Conservation (phyloP, 2,888 invertebrate species). For the Oscheius myriophilus region DNA sequence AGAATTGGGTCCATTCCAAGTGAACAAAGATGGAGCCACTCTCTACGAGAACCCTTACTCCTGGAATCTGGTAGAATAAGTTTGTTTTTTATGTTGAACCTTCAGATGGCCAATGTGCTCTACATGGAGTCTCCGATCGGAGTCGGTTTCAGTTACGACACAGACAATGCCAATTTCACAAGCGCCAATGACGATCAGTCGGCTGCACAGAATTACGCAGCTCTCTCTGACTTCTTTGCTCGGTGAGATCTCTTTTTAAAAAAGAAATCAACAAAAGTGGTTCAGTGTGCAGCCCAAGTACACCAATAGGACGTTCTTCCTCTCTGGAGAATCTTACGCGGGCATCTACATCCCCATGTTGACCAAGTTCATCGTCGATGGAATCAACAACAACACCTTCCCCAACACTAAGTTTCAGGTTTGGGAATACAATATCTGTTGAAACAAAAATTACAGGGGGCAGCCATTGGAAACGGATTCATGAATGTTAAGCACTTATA, state of each 20-base stretch:
- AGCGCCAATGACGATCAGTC: slow-evolving; percentile 54
- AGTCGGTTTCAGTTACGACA: slow-evolving; percentile 68
- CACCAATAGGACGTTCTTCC: slow-evolving; percentile 72
- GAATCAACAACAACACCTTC: slow-evolving; percentile 53
- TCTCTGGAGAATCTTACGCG: slow-evolving; percentile 74
- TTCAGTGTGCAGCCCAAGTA: slow-evolving; percentile 71
- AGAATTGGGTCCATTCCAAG: slow-evolving; percentile 46
- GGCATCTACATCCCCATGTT: slow-evolving; percentile 73
- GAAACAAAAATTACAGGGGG: slow-evolving; percentile 12
- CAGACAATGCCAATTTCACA: slow-evolving; percentile 26
- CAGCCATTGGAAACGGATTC: slow-evolving; percentile 35
- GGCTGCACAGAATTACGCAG: slow-evolving; percentile 72
- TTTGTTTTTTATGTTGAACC: background rate
- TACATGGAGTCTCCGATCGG: slow-evolving; percentile 74
- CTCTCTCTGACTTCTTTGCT: slow-evolving; percentile 73
- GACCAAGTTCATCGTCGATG: slow-evolving; percentile 66
- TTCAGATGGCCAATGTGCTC: slow-evolving; percentile 73
- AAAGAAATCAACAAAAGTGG: background rate
- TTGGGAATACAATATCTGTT: too few relatives aligned
- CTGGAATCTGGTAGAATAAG: slow-evolving; percentile 65
- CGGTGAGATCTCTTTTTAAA: slow-evolving; percentile 65
- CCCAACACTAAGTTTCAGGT: slow-evolving; percentile 60
- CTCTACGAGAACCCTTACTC: slow-evolving; percentile 65
- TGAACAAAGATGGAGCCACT: slow-evolving; percentile 43
- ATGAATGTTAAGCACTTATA: slow-evolving; percentile 26